Evolutionary conservation across 2,113 vertebrate species (phyloP), one percentile per base, ranked within the genome.

Genomic region (Empidonax alnorum): DNA sequence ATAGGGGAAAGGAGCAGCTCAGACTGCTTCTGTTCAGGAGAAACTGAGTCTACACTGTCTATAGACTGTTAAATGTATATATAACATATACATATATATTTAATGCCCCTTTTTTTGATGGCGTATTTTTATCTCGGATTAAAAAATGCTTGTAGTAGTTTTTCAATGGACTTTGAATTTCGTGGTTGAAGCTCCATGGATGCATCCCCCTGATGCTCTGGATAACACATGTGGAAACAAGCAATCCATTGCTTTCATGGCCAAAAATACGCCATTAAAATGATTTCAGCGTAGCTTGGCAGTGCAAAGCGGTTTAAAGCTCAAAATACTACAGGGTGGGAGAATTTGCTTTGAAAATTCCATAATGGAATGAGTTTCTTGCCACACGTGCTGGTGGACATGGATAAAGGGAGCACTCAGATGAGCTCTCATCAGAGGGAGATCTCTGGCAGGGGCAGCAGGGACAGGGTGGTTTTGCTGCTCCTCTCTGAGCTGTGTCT

Each of bases 401-500:
- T 21, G 35, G 12, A 18, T 2, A 1, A 1, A 0, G 3, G 37
- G 63, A 58, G 28, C 5, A 3, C 7, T 27, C 22, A 37, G 0
- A 7, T 11, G 6, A 7, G 20, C 21, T 3, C 8, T 4, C 28
- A 3, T 20, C 28, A 23, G 3, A 2, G 19, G 65, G 35, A 52
- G 39, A 2, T 2, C 25, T 37, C 19, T 73, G 83, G 10, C 35
- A 47, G 23, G 9, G 46, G 41, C 59, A 56, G 62, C 7, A 35
- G 65, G 6, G 24, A 17, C 49, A 65, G 49, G 62, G 6, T 15
- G 47, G 25, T 21, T 53, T 24, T 8, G 6, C 35, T 35, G 42
- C 33, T 5, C 47, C 25, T 46, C 65, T 7, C 39, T 49, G 84
- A 35, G 6, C 84, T 71, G 63, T 41, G 18, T 66, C 35, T 59